These are phyloP conservation scores for Syrista parreyssii DNA, from an alignment of 2,888 invertebrate species.

Conservation along the genomic window DNA sequence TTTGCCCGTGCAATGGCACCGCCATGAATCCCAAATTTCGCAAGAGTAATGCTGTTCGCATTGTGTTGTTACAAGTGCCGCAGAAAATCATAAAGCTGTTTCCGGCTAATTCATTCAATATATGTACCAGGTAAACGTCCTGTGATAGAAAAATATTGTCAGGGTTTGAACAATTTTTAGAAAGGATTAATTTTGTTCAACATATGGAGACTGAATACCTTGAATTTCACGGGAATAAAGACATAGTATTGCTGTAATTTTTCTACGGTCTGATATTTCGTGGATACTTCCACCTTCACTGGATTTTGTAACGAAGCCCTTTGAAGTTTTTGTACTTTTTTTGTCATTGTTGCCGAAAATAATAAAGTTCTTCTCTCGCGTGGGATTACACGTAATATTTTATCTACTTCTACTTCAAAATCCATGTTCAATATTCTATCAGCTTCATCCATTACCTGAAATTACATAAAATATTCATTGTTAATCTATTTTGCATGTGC, in stretches of 20 bases:
- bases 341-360: slow-evolving; percentile 99
- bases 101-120: slow-evolving; percentile 94
- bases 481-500: background rate
- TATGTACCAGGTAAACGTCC: slow-evolving; percentile 96
- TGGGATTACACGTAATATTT: slow-evolving; percentile 92
- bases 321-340: slow-evolving; percentile 95
- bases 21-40: slow-evolving; percentile 92
- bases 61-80: slow-evolving; percentile 92
- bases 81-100: slow-evolving; percentile 98
- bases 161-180: background rate
- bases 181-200: background rate
- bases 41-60: slow-evolving; percentile 88
- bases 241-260: slow-evolving; percentile 94
- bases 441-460: slow-evolving; percentile 97
- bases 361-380: slow-evolving; percentile 91
- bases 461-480: slow-evolving; percentile 20
- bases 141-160: slow-evolving; percentile 59
- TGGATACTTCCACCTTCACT: slow-evolving; percentile 94
- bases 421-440: slow-evolving; percentile 99
- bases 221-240: slow-evolving; percentile 95
- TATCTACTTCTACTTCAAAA: slow-evolving; percentile 97
- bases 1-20: slow-evolving; percentile 98
- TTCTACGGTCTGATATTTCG: slow-evolving; percentile 98
- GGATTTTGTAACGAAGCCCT: slow-evolving; percentile 94
- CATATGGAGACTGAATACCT: slow-evolving; percentile 70